phyloP scores from a whole-genome alignment of 2,113 vertebrate genomes.

The Calyptommatus sinebrachiatus region DNA sequence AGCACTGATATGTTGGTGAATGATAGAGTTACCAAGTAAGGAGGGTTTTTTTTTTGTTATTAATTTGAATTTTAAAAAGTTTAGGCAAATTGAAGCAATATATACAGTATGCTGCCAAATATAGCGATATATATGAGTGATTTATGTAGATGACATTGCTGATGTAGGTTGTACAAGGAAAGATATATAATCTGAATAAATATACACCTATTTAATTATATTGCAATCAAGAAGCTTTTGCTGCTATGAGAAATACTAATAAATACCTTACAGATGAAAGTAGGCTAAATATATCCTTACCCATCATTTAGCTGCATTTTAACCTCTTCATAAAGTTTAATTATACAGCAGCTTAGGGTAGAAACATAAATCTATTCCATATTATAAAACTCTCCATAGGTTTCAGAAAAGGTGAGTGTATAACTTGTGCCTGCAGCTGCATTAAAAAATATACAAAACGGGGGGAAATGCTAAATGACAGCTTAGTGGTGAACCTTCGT shows the following conservation, averaged over 20 bases:
- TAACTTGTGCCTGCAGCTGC: neutral
- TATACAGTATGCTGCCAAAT: neutral
- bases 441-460: neutral
- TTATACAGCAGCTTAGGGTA: neutral
- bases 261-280: constrained; percentile 7
- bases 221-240: constrained; percentile 22
- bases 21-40: too few species aligned
- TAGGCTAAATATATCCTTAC: constrained; percentile 3
- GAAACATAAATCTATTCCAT: neutral
- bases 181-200: constrained; percentile 30
- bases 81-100: neutral
- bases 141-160: constrained; percentile 28
- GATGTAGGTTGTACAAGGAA: constrained; percentile 4
- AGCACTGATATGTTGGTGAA: too few species aligned
- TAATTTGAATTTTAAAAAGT: neutral
- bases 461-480: neutral
- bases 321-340: constrained; percentile 9
- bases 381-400: neutral
- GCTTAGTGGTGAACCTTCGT: neutral
- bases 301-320: constrained; percentile 11
- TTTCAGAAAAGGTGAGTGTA: neutral
- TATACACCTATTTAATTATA: constrained; percentile 21
- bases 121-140: neutral
- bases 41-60: neutral
- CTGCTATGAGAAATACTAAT: constrained; percentile 22